phyloP scores from a whole-genome alignment of 1,140 invertebrate species.

The Drosophila ambigua region DNA sequence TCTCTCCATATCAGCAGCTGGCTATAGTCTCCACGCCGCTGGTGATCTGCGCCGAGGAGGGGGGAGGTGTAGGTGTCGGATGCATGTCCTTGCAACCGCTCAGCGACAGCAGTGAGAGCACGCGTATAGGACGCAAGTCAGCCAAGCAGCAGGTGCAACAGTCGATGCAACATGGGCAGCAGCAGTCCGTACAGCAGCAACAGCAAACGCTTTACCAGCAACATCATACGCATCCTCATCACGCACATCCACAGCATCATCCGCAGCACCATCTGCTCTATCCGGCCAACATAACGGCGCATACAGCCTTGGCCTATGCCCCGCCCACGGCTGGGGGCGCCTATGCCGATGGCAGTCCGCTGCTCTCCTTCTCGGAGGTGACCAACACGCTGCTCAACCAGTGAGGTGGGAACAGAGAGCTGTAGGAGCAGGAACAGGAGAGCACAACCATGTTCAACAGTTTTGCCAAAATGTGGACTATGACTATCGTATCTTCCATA shows the following conservation, averaged over 20 bases:
- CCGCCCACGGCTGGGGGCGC: constrained; percentile 74
- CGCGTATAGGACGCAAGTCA: constrained; percentile 52
- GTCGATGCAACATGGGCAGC: constrained; percentile 53
- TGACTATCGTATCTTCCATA: constrained; percentile 83
- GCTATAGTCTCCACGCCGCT: constrained; percentile 68
- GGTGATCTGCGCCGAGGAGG: constrained; percentile 62
- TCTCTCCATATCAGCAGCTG: constrained; percentile 66
- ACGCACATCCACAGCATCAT: constrained; percentile 85
- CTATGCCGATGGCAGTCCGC: constrained; percentile 90
- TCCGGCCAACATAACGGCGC: constrained; percentile 84
- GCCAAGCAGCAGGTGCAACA: constrained; percentile 63
- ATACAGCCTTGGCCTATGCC: constrained; percentile 82
- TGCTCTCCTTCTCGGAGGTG: constrained; percentile 93
- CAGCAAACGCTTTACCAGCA: constrained; percentile 63
- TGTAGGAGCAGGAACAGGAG: constrained; percentile 7
- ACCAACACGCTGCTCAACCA: constrained; percentile 91
- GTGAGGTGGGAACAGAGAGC: constrained; percentile 67
- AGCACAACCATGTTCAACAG: constrained; percentile 61
- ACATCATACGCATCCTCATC: constrained; percentile 54
- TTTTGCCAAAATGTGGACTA: constrained; percentile 84
- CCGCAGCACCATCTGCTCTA: constrained; percentile 67
- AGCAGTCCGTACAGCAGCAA: constrained; percentile 37
- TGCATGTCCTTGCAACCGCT: constrained; percentile 18
- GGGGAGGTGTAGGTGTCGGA: background rate
- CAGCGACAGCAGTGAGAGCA: constrained; percentile 42